Conservation (phyloP, 2,113 vertebrate species). For the Megaceryle torquata region DNA sequence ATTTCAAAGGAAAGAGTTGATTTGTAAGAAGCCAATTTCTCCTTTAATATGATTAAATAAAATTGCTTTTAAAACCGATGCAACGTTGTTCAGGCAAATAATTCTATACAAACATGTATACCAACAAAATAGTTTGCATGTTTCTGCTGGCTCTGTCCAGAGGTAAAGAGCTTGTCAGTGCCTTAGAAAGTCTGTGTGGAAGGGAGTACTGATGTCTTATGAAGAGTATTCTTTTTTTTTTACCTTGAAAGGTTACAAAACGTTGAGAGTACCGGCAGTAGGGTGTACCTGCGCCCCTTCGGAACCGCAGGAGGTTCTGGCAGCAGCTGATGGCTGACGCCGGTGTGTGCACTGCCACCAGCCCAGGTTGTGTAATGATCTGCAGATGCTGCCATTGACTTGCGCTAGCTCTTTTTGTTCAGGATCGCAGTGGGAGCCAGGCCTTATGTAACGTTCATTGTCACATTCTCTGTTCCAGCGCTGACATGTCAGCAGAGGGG, state of each 20-base stretch:
- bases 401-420: constrained; percentile 1
- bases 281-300: not conserved
- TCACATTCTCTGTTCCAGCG: not conserved
- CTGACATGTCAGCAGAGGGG: constrained; percentile 19
- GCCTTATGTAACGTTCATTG: constrained; percentile 56
- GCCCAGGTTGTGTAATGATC: not conserved
- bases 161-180: not conserved
- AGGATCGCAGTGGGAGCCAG: not conserved
- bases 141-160: not conserved
- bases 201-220: rapidly evolving
- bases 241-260: not conserved
- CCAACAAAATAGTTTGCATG: not conserved
- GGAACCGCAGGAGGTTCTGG: not conserved
- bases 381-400: constrained; percentile 21
- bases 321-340: not conserved
- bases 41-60: not conserved
- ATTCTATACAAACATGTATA: not conserved
- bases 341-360: not conserved
- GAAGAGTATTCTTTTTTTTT: not conserved
- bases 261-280: rapidly evolving
- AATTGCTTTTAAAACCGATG: not conserved
- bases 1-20: not conserved
- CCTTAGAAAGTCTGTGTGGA: not conserved
- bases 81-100: not conserved
- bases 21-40: not conserved